Evolutionary conservation across 2,888 invertebrate genomes (phyloP), one percentile per base, ranked within the genome.

Genomic region (Eledona agricola): DNA sequence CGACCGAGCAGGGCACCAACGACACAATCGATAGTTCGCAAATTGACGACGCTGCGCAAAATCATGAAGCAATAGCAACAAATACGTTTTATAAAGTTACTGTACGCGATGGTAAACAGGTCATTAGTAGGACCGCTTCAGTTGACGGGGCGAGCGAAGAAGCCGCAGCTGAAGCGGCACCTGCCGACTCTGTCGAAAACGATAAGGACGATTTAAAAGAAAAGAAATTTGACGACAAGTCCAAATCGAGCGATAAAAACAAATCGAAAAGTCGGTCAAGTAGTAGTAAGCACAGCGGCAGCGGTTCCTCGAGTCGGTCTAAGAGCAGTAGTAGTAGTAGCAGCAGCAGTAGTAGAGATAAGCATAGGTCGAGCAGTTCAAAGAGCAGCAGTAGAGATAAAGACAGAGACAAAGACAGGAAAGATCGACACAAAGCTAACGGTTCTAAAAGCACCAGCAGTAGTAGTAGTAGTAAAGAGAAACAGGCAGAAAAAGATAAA

Each of bases 91-190:
- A 82, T 65, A 89, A 88, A 77, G 83, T 88, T 62, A 82, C 85
- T 19, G 78, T 87, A 51, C 86, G 86, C 69, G 88, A 89, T 77
- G 87, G 87, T 7, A 88, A 87, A 75, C 85, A 87, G 73, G 80
- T 85, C 31, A 77, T 88, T 66, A 81, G 84, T 3, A 83, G 54
- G 37, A 51, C 35, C 13, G 45, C 45, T 17, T 45, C 45, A 10
- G 17, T 45, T 25, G 40, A 40, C 13, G 22, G 20, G 22, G 22
- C 37, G 4, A 4, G 15, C 3, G 45, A 57, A 7, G 68, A 72
- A 60, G 55, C 64, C 55, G 59, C 63, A 51, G 38, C 52, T 15
- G 66, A 64, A 59, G 63, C 64, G 5, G 20, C 12, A 3, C 12
- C 31, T 20, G 17, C 16, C 5, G 43, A 43, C 10, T 4, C 13